Percentiles rank a stretch among this genome's conserved stretches.
phyloP scores from a whole-genome alignment of 2,888 invertebrate species.

The Perithous albicinctus region DNA sequence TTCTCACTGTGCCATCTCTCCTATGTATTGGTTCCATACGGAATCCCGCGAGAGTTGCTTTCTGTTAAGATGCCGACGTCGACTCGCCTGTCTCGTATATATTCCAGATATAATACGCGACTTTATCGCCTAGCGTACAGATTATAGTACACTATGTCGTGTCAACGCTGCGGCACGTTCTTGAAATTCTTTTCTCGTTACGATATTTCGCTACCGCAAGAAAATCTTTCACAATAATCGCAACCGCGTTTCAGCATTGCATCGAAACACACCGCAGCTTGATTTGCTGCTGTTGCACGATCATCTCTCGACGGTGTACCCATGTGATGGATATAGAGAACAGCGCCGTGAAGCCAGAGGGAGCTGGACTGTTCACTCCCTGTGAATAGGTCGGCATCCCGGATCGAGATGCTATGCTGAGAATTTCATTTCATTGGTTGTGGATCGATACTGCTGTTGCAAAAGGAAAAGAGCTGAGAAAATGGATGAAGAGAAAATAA shows the following conservation, averaged over 20 bases:
- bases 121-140: constrained; percentile 40
- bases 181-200: constrained; percentile 22
- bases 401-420: constrained; percentile 7
- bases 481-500: constrained; percentile 6
- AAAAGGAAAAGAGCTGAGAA: constrained; percentile 4
- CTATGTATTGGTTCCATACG: constrained; percentile 31
- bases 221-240: constrained; percentile 34
- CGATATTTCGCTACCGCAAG: constrained; percentile 22
- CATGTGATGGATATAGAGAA: neutral
- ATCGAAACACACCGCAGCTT: constrained; percentile 2
- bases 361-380: neutral
- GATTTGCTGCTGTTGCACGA: constrained; percentile 13
- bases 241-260: constrained; percentile 22
- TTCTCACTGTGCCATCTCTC: constrained; percentile 24
- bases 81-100: constrained; percentile 68
- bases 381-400: neutral
- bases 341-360: neutral
- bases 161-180: constrained; percentile 16
- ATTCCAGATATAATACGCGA: constrained; percentile 53
- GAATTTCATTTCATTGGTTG: constrained; percentile 27
- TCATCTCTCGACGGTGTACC: constrained; percentile 21
- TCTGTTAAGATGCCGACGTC: constrained; percentile 60
- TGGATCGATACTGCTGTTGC: constrained; percentile 8
- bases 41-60: constrained; percentile 55
- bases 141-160: constrained; percentile 46